phyloP scores from a whole-genome alignment of 2,888 invertebrate species.

The Brachynemurus nebulosus region DNA sequence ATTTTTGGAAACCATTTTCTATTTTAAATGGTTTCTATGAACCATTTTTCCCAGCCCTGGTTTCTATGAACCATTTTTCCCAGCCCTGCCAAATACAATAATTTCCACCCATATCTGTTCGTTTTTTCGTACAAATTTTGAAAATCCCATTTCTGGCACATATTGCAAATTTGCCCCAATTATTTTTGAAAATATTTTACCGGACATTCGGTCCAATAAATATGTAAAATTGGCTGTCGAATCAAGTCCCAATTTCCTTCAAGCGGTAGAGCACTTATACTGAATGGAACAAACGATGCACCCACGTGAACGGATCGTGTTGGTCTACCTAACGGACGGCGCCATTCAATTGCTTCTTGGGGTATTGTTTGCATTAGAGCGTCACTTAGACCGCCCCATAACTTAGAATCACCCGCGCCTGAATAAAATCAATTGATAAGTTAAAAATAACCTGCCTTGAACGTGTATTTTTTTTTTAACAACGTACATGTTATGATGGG shows the following conservation, averaged over 20 bases:
- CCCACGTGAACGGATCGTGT: constrained; percentile 73
- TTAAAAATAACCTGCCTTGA: too few relatives aligned
- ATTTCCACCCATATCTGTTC: too few relatives aligned
- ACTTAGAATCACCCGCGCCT: constrained; percentile 76
- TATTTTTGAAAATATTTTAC: too few relatives aligned
- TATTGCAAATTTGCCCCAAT: too few relatives aligned
- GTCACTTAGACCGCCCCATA: constrained; percentile 71
- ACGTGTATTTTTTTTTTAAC: too few relatives aligned
- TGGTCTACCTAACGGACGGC: constrained; percentile 75
- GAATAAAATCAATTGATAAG: constrained; percentile 13
- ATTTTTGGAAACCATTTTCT: too few relatives aligned
- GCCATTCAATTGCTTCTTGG: constrained; percentile 83
- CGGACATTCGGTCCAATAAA: constrained; percentile 89
- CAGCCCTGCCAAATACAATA: too few relatives aligned
- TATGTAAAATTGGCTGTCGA: constrained; percentile 82
- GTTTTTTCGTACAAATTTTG: too few relatives aligned
- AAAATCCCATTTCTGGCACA: too few relatives aligned
- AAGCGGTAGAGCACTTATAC: constrained; percentile 56
- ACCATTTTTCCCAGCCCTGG: too few relatives aligned
- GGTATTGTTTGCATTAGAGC: constrained; percentile 68
- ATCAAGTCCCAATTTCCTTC: constrained; percentile 64
- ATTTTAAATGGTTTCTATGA: too few relatives aligned
- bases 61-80: too few relatives aligned
- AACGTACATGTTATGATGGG: constrained; percentile 64
- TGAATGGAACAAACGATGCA: constrained; percentile 68